phyloP scores from a whole-genome alignment of 2,113 vertebrate genomes.

The Oreotrochilus melanogaster region DNA sequence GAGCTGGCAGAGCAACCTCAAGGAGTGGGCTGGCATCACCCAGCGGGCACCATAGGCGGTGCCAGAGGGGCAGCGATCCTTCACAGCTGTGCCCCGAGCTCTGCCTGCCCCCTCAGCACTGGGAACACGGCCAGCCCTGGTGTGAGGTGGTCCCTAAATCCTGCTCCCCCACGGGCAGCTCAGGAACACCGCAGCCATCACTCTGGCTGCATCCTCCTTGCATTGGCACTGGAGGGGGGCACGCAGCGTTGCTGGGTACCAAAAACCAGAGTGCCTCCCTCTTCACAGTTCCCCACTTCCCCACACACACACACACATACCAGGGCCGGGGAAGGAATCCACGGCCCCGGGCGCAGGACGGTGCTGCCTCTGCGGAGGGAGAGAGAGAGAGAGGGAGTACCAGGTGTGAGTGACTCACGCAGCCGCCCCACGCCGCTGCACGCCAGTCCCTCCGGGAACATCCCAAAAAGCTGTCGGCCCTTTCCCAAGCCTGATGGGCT shows the following conservation, averaged over 20 bases:
- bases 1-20: conserved; percentile 12
- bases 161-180: accelerated
- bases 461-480: background rate
- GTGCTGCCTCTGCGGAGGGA: background rate
- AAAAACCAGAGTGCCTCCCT: background rate
- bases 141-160: background rate
- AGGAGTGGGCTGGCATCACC: background rate
- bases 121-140: accelerated
- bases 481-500: background rate
- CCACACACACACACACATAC: background rate
- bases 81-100: accelerated
- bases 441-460: background rate
- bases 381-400: background rate
- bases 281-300: background rate
- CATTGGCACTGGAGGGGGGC: background rate
- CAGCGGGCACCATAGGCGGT: background rate
- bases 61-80: background rate
- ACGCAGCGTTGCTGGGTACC: background rate
- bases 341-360: background rate
- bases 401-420: conserved; percentile 51
- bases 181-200: background rate
- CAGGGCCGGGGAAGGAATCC: conserved; percentile 38
- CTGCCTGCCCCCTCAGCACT: background rate
- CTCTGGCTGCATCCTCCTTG: background rate
- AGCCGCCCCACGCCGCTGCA: background rate